Base-by-base conservation (phyloP, 2,113 vertebrate species). In the Pholis gunnellus region DNA sequence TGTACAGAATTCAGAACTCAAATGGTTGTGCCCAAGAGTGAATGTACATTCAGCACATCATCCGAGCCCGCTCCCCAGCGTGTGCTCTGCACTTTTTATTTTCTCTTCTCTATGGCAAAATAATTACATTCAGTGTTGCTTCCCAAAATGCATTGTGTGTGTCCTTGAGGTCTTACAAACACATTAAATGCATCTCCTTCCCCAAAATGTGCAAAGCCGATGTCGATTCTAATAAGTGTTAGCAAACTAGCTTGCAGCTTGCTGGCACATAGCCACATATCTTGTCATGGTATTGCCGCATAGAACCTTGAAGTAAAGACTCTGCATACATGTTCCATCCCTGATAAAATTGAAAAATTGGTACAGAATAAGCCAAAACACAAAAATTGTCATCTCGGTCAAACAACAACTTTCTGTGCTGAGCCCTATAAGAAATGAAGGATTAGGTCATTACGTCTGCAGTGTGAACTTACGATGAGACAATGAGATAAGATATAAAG, bases 41-140 rank as follows among this genome's bases (percentile, higher is more conserved):
- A 60, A 7, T 50, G 25, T 73, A 34, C 63, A 54, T 75, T 17
- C 40, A 65, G 34, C 40, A 69, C 61, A 73, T 54, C 56, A 71
- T 54, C 44, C 29, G 67, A 71, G 57, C 66, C 66, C n/a, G 56
- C 75, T 60, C 29, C 52, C 40, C 18, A 73, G n/a, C 38, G 48
- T 73, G n/a, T 42, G 66, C 52, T 50, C 27, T 25, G n/a, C 14
- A 31, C 9, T 64, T 36, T 73, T 40, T 14, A 27, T 36, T 75
- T 5, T n/a, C 25, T 59, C 5, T 17, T 59, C n/a, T 64, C 34
- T 54, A n/a, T 15, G 15, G 5, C 25, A 69, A 36, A 31, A 8
- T n/a, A 9, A 9, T 36, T 63, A 15, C n/a, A 40, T 40, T 40
- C 15, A 20, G 44, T 52, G 42, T 34, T 42, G 25, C 15, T 44